Conservation (phyloP, 2,113 vertebrate genomes). For the Microtus richardsoni region DNA sequence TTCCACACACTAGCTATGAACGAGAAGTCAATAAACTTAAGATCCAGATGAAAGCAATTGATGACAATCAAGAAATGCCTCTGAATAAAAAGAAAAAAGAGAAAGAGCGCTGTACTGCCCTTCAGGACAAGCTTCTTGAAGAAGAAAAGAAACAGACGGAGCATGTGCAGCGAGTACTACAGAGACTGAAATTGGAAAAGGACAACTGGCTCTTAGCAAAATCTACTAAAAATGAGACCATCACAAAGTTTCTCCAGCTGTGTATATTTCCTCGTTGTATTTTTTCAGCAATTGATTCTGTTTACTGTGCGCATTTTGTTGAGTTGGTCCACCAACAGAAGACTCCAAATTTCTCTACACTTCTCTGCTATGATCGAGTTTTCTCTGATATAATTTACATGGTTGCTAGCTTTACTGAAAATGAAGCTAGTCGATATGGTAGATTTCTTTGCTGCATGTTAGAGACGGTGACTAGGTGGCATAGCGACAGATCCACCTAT, state of each 20-base stretch:
- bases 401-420: constrained; percentile 99
- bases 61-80: constrained; percentile 98
- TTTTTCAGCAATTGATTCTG: constrained; percentile 98
- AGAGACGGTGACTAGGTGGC: constrained; percentile 98
- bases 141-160: constrained; percentile 99
- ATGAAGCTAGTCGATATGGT: constrained; percentile 97
- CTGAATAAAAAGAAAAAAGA: constrained; percentile 99
- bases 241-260: constrained; percentile 99
- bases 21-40: constrained; percentile 98
- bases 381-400: constrained; percentile 99
- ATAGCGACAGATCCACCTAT: constrained; percentile 95
- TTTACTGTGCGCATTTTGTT: constrained; percentile 98
- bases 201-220: constrained; percentile 99
- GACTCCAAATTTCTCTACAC: constrained; percentile 98
- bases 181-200: constrained; percentile 97
- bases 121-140: constrained; percentile 98
- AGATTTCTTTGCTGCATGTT: constrained; percentile 99
- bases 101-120: constrained; percentile 97
- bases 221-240: constrained; percentile 99
- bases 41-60: constrained; percentile 97
- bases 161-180: constrained; percentile 96
- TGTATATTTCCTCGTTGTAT: constrained; percentile 99
- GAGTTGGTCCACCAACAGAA: constrained; percentile 99
- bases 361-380: constrained; percentile 98
- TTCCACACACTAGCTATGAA: constrained; percentile 95